Evolutionary conservation across 2,888 invertebrate species (phyloP).

Genomic region (Harpalus rufipes): DNA sequence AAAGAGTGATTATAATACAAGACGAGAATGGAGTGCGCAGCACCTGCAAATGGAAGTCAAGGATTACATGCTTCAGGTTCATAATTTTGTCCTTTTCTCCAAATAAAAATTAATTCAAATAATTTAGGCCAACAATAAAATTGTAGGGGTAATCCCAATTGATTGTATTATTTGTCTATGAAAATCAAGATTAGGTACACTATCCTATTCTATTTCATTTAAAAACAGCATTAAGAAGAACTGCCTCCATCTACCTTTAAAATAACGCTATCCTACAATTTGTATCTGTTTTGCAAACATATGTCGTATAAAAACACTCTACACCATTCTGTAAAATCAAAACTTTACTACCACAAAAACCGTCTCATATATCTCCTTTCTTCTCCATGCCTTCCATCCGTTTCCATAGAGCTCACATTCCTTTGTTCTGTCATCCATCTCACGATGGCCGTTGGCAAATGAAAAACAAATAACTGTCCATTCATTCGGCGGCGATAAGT

Average conservation of each 20-base stretch:
- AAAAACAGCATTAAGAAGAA: too few relatives aligned
- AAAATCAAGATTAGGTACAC: too few relatives aligned
- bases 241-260: too few relatives aligned
- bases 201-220: too few relatives aligned
- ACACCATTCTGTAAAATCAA: slow-evolving; percentile 28
- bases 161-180: too few relatives aligned
- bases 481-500: slow-evolving; percentile 54
- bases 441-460: slow-evolving; percentile 46
- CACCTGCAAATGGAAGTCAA: not conserved
- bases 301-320: slow-evolving; percentile 32
- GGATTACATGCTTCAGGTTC: not conserved
- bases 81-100: not conserved
- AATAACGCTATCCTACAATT: not conserved
- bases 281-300: slow-evolving; percentile 3
- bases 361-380: slow-evolving; percentile 26
- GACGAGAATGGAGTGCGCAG: not conserved
- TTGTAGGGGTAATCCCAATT: too few relatives aligned
- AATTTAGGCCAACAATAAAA: not conserved
- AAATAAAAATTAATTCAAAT: not conserved
- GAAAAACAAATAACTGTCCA: slow-evolving; percentile 60
- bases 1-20: slow-evolving; percentile 46
- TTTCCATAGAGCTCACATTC: not conserved
- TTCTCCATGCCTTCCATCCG: not conserved
- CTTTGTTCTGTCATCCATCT: slow-evolving; percentile 9
- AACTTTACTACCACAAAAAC: slow-evolving; percentile 29